A percentile compares a stretch with the other conserved stretches of the same genome.
Evolutionary conservation across 2,113 vertebrate genomes (phyloP).

Genomic region (Myxocyprinus asiaticus): DNA sequence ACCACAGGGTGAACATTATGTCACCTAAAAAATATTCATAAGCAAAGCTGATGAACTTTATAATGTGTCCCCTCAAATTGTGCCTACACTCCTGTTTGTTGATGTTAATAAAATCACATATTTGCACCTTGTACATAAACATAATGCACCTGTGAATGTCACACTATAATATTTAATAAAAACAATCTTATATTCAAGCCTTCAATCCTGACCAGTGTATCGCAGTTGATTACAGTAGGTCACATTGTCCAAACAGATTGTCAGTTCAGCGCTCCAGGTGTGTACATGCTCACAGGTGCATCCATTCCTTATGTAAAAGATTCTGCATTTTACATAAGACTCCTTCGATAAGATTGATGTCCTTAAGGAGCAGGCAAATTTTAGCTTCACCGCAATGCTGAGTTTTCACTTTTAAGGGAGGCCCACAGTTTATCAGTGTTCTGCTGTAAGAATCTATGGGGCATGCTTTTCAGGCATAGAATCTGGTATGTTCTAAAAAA

Average conservation of each 20-base stretch:
- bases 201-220: not conserved
- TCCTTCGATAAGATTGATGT: conserved; percentile 63
- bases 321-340: conserved; percentile 37
- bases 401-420: conserved; percentile 66
- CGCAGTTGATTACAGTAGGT: not conserved
- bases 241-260: not conserved
- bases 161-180: too few relatives aligned
- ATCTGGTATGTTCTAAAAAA: not conserved
- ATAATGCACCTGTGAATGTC: not conserved
- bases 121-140: not conserved
- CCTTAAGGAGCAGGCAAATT: conserved; percentile 59
- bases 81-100: too few relatives aligned
- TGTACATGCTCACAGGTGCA: conserved; percentile 39
- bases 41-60: too few relatives aligned
- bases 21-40: too few relatives aligned
- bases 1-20: too few relatives aligned
- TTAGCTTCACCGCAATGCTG: conserved; percentile 67
- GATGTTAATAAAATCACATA: not conserved
- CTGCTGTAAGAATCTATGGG: conserved; percentile 45
- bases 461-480: conserved; percentile 44
- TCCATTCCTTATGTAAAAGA: conserved; percentile 20
- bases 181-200: not conserved
- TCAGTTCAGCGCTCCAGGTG: not conserved
- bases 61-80: too few relatives aligned
- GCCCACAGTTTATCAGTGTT: conserved; percentile 64